Conservation (phyloP, 2,797 vertebrate species). For the Lutjanus campechanus region DNA sequence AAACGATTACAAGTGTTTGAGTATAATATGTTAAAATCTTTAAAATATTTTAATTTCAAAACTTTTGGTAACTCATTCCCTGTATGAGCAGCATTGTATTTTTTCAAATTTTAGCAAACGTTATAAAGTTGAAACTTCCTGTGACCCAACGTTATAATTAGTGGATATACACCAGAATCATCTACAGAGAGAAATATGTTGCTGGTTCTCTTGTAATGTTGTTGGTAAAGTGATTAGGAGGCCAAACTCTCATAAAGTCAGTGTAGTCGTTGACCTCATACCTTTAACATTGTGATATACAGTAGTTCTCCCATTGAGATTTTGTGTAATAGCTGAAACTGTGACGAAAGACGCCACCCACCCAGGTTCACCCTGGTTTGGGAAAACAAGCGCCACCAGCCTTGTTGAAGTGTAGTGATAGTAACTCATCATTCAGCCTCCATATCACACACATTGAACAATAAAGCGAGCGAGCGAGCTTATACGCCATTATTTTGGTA, state of each 20-base stretch:
- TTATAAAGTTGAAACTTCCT: neutral
- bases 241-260: conserved; percentile 47
- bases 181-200: neutral
- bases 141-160: neutral
- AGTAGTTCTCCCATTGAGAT: conserved; percentile 15
- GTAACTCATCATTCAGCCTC: conserved; percentile 28
- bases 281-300: conserved; percentile 7
- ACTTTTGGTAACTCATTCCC: neutral
- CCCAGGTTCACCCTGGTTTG: conserved; percentile 25
- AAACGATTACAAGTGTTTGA: neutral
- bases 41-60: neutral
- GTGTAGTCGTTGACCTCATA: neutral
- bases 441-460: conserved; percentile 31
- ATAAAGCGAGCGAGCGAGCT: conserved; percentile 8
- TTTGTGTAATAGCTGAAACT: conserved; percentile 20
- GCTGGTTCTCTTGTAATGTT: neutral
- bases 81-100: neutral
- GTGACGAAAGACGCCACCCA: conserved; percentile 47
- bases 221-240: neutral
- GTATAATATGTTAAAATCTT: neutral
- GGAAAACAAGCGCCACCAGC: conserved; percentile 49
- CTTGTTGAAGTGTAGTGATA: conserved; percentile 9
- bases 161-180: neutral
- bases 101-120: neutral
- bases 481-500: conserved; percentile 4